Evolutionary conservation across 2,797 vertebrate genomes (phyloP).

Genomic region (Natrix natrix): DNA sequence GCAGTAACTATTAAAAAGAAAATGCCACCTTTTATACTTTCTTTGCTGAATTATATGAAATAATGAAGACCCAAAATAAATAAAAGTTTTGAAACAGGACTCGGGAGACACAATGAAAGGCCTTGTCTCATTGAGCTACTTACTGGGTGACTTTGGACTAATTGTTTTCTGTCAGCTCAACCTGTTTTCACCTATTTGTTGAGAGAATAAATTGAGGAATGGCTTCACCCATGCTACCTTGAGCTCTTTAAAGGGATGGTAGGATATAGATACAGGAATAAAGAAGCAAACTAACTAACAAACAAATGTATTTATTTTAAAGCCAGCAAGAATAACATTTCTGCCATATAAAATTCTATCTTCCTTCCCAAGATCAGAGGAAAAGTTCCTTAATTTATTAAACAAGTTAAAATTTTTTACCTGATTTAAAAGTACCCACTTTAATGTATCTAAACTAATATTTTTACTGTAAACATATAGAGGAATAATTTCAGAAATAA

Average conservation of each 20-base stretch:
- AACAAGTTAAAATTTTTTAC: background rate
- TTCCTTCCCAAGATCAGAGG: background rate
- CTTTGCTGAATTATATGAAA: background rate
- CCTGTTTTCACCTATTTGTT: background rate
- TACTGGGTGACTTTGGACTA: background rate
- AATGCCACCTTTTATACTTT: background rate
- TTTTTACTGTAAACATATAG: background rate
- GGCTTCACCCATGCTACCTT: background rate
- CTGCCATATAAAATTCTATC: background rate
- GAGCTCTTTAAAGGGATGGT: background rate
- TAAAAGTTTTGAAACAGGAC: background rate
- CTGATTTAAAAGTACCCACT: background rate
- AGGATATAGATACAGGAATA: background rate
- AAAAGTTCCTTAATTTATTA: background rate
- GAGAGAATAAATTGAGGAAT: background rate
- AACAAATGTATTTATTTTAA: background rate
- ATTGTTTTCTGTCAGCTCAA: background rate
- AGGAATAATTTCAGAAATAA: background rate
- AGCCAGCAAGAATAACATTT: background rate
- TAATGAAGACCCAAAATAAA: background rate
- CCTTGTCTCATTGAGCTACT: background rate
- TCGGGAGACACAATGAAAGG: background rate
- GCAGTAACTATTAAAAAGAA: background rate
- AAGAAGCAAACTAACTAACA: background rate
- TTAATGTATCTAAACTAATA: slow-evolving; percentile 4